Base-by-base conservation (phyloP, 2,113 vertebrate genomes). In the Pongo abelii region DNA sequence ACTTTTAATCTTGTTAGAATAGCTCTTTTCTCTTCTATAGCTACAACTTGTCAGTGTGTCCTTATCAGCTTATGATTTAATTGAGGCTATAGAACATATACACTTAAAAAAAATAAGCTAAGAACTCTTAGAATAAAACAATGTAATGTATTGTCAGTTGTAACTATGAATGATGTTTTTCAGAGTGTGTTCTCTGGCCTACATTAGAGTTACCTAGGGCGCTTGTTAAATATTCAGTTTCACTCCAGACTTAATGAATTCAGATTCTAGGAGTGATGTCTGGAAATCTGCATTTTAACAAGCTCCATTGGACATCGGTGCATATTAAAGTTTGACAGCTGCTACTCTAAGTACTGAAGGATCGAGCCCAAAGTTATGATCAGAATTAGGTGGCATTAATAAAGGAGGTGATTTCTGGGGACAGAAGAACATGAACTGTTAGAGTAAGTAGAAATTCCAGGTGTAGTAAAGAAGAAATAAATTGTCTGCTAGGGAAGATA, bases 1-100 rank as follows among this genome's bases (percentile, higher is more conserved):
- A 79, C 38, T 91, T 84, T 93, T 86, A 86, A 86, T 87, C 97
- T 93, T 91, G 12, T 86, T 96, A 87, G 32, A 96, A 25, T 61
- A 95, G 20, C 74, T 96, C 38, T 38, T 50, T 85, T 84, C 74
- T 98, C 35, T 83, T 81, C n/a, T 70, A 74, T 2, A 77, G 57
- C 79, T 87, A 94, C 88, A 95, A 20, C 75, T 96, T 96, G 80
- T 96, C 61, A 75, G 84, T 70, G 3, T 75, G 35, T 95, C 32
- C 11, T 79, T 81, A 55, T 57, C 64, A 90, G 57, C 32, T 94
- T 96, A 59, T 84, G 46, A 92, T 84, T 94, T 93, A 84, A 83
- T 80, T 93, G 27, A 93, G 40, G 46, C 69, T 52, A n/a, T 84
- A 40, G n/a, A 92, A 86, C 30, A 78, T 87, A 74, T 38, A 57